Evolutionary conservation across 2,797 vertebrate species (phyloP).

Genomic region (Ispidina picta): DNA sequence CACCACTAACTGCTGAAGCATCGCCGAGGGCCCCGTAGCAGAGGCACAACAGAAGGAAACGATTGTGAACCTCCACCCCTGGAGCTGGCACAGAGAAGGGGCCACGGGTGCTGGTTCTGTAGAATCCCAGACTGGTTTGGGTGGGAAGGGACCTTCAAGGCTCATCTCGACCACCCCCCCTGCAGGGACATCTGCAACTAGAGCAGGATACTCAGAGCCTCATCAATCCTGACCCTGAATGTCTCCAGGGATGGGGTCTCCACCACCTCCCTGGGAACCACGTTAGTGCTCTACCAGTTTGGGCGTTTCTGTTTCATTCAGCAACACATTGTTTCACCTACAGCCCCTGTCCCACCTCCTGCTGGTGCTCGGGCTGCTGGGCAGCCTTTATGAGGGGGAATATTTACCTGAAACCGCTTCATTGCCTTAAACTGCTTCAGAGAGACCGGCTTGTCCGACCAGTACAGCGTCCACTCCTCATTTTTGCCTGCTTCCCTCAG

Average conservation of each 20-base stretch:
- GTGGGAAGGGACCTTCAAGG: no score
- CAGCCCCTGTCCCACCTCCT: background rate
- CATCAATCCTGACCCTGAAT: no score
- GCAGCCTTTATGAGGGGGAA: background rate
- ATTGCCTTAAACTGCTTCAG: conserved; percentile 79
- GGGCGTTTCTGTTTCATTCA: background rate
- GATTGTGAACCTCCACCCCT: background rate
- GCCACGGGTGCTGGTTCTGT: background rate
- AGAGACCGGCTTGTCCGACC: conserved; percentile 77
- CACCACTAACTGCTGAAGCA: background rate
- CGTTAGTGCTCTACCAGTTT: no score
- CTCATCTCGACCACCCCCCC: no score
- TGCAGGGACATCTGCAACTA: no score
- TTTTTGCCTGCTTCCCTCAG: conserved; percentile 77
- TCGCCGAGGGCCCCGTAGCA: background rate
- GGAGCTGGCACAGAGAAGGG: background rate
- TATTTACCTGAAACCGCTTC: conserved; percentile 83
- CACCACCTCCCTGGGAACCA: no score
- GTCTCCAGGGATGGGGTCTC: no score
- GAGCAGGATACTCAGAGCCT: no score
- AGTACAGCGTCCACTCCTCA: conserved; percentile 79
- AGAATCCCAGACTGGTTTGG: no score
- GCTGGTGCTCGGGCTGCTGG: background rate
- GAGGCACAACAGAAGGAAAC: background rate
- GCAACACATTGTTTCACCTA: background rate